Conservation (phyloP, 2,113 vertebrate species). For the Gorilla gorilla region DNA sequence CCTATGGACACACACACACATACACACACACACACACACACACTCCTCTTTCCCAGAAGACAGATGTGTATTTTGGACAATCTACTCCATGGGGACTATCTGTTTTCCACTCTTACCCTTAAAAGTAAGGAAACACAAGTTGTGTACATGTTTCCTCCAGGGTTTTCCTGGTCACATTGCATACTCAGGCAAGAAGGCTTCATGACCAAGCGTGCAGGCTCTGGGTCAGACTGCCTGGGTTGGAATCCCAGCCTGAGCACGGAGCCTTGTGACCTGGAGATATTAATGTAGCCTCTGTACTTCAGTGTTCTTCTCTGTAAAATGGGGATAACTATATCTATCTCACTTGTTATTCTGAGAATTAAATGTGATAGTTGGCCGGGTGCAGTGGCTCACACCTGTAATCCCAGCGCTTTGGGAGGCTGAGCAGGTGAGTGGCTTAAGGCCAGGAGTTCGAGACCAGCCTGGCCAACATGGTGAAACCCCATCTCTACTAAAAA, state of each 20-base stretch:
- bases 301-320: background rate
- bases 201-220: background rate
- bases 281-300: background rate
- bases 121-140: background rate
- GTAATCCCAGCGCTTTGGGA: too few species aligned
- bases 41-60: background rate
- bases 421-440: too few species aligned
- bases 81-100: background rate
- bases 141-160: background rate
- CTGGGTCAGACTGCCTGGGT: background rate
- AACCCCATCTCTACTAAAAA: too few species aligned
- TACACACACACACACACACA: rapidly evolving
- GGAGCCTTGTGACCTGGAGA: background rate
- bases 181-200: background rate
- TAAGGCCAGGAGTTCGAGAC: too few species aligned
- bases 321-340: background rate
- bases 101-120: background rate
- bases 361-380: background rate
- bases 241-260: background rate
- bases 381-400: too few species aligned
- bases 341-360: background rate
- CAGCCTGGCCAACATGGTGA: too few species aligned
- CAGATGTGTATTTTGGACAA: background rate
- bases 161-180: background rate
- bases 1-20: background rate